Base-by-base conservation (phyloP, 1,140 invertebrate genomes). In the Leptinotarsa defecta region DNA sequence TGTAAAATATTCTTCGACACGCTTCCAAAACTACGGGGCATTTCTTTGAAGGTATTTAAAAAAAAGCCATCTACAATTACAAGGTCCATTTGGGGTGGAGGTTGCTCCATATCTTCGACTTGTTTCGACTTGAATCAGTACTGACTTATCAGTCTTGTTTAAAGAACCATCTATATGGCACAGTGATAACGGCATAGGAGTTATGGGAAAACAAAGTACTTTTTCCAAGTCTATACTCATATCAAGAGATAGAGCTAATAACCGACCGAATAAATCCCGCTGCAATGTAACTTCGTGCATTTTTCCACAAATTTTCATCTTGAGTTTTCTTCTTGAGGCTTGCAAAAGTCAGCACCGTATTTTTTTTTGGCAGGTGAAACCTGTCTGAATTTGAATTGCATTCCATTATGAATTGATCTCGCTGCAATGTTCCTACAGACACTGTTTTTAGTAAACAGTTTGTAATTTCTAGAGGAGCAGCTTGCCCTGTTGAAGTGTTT, bases 181-280 rank as follows among this genome's bases (percentile, higher is more conserved):
- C n/a, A 74, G 24, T 68, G 73, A 74, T 74, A 74, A 62, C 13
- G 67, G 73, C 20, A 74, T 61, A 61, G 73, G 65, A 74, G 73
- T 74, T 69, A 74, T 74, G 5, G 73, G 73, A 62, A 69, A 74
- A 57, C 65, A 74, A 48, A 74, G 67, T 69, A 74, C 71, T 73
- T 73, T 64, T 34, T 73, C 71, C 48, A 73, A 63, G 52, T 73
- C 71, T 62, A 73, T 13, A 63, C 52, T 62, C 34, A 24, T 68
- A 78, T 43, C 83, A 81, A 63, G 84, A 84, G 65, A 86, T 86
- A 80, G 86, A 85, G 43, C 84, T 86, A 68, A 68, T 68, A 68
- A 68, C 34, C 67, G 67, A 34, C 67, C 67, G 67, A 68, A 68
- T 68, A 63, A 73, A 73, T 73, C 61, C n/a, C n/a, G n/a, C n/a